phyloP scores from a whole-genome alignment of 2,797 vertebrate species.

The Scomberomorus guttatus region DNA sequence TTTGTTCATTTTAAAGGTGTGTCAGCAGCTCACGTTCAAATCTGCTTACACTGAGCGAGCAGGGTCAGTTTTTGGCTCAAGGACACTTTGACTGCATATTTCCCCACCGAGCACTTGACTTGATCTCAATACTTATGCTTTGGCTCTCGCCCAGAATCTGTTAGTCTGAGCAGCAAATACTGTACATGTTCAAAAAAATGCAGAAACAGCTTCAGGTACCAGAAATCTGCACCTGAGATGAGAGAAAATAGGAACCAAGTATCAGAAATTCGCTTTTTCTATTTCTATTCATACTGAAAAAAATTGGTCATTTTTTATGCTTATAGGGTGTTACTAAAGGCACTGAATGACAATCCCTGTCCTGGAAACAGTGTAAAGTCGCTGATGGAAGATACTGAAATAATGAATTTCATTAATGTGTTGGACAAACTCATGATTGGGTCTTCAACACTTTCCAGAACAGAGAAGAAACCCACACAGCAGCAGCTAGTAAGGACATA shows the following conservation, averaged over 20 bases:
- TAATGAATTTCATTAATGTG: no score
- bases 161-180: neutral
- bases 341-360: no score
- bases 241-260: neutral
- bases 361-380: no score
- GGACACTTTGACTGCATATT: constrained; percentile 6
- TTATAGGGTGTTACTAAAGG: neutral
- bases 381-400: no score
- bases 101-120: neutral
- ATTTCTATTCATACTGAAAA: no score
- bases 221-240: neutral
- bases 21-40: constrained; percentile 24
- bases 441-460: no score
- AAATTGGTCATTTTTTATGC: neutral
- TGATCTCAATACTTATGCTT: neutral
- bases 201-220: neutral
- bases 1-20: constrained; percentile 16
- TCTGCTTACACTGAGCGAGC: constrained; percentile 2
- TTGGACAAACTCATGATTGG: no score
- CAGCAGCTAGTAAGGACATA: neutral
- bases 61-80: constrained; percentile 1
- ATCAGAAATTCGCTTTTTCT: no score
- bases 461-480: constrained; percentile 8
- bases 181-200: no score
- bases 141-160: neutral